phyloP scores from a whole-genome alignment of 2,888 invertebrate species.

The Eremobia ochroleuca region DNA sequence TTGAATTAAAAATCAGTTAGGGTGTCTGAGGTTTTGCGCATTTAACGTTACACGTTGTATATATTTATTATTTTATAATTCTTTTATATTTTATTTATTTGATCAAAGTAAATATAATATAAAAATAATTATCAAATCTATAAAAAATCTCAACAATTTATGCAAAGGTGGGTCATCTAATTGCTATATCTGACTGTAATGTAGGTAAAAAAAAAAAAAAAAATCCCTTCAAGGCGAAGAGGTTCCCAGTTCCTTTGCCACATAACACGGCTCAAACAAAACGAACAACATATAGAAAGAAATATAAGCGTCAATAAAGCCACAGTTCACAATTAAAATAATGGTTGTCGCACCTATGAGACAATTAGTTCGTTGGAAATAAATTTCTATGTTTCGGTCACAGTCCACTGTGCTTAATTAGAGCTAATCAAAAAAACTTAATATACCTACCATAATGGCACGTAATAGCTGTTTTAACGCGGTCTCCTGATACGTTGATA shows the following conservation, averaged over 20 bases:
- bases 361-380: constrained; percentile 87
- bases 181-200: no score
- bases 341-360: constrained; percentile 90
- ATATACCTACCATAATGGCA: constrained; percentile 75
- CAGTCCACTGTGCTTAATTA: constrained; percentile 74
- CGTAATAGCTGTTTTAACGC: constrained; percentile 73
- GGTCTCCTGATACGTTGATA: constrained; percentile 76
- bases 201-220: no score
- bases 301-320: constrained; percentile 85
- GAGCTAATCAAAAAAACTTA: constrained; percentile 80
- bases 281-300: constrained; percentile 76
- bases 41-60: no score
- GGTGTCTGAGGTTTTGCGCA: no score
- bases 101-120: no score
- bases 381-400: constrained; percentile 84
- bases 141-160: no score
- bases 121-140: no score
- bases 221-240: background rate
- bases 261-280: constrained; percentile 70
- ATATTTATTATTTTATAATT: no score
- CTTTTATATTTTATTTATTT: no score
- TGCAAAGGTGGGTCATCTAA: no score
- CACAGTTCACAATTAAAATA: constrained; percentile 89
- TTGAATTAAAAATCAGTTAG: no score
- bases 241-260: background rate